Conservation (phyloP, 1,140 invertebrate genomes). For the Drosophila kanapiae region DNA sequence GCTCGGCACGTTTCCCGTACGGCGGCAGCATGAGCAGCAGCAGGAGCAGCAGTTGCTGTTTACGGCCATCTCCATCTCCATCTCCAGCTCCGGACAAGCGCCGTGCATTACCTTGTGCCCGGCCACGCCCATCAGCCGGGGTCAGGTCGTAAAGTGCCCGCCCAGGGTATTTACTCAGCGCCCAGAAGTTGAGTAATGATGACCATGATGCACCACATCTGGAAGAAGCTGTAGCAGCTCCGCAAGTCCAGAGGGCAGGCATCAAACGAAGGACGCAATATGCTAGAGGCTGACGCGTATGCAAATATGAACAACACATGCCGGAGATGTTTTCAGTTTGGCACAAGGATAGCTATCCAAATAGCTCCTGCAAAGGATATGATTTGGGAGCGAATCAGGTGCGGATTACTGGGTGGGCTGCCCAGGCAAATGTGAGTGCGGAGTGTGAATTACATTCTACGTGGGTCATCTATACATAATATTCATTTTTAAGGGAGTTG, state of each 20-base stretch:
- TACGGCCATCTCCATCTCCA: slow-evolving; percentile 49
- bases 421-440: not conserved
- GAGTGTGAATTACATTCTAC: slow-evolving; percentile 2
- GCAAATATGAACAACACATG: slow-evolving; percentile 62
- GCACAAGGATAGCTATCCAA: slow-evolving; percentile 10
- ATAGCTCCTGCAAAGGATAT: slow-evolving; percentile 1
- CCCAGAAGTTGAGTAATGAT: slow-evolving; percentile 64
- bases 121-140: slow-evolving; percentile 37
- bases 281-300: slow-evolving; percentile 44
- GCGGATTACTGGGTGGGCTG: slow-evolving; percentile 20
- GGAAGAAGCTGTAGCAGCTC: not conserved
- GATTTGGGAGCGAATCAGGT: slow-evolving; percentile 11
- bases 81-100: slow-evolving; percentile 27
- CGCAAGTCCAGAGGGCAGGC: slow-evolving; percentile 9
- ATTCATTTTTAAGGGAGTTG: too few relatives aligned
- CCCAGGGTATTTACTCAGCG: slow-evolving; percentile 55
- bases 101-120: slow-evolving; percentile 38
- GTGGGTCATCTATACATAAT: not conserved
- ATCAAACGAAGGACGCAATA: slow-evolving; percentile 39
- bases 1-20: slow-evolving; percentile 41
- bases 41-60: slow-evolving; percentile 53
- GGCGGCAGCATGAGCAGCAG: slow-evolving; percentile 20
- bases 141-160: slow-evolving; percentile 58
- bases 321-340: slow-evolving; percentile 32
- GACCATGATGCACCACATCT: slow-evolving; percentile 54